phyloP scores from a whole-genome alignment of 2,113 vertebrate species.

The Caranx ignobilis region DNA sequence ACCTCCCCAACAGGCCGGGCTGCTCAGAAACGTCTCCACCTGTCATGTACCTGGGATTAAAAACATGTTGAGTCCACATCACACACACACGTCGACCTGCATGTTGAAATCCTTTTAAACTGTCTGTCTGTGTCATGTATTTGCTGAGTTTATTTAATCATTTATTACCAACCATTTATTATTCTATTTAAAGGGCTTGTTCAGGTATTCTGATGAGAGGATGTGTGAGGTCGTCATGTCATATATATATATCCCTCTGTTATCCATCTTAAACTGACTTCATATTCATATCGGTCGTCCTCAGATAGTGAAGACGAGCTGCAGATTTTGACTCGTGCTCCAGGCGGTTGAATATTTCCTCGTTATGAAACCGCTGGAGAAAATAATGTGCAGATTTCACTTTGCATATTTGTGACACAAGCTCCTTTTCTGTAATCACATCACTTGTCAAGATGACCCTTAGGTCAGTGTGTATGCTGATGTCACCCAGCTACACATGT shows the following conservation, averaged over 20 bases:
- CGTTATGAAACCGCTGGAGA: not conserved
- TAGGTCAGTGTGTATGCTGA: not conserved
- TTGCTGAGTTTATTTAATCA: slow-evolving; percentile 2
- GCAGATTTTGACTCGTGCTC: not conserved
- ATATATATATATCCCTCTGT: too few relatives aligned
- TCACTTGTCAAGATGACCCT: not conserved
- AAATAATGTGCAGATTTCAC: not conserved
- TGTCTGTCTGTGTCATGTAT: slow-evolving; percentile 31
- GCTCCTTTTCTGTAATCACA: not conserved
- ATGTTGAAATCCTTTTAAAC: slow-evolving; percentile 53
- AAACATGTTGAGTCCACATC: not conserved
- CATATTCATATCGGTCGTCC: too few relatives aligned
- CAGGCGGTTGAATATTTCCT: not conserved
- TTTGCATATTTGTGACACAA: not conserved
- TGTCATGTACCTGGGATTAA: not conserved
- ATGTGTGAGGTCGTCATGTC: too few relatives aligned
- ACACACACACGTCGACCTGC: not conserved
- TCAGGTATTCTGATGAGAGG: too few relatives aligned
- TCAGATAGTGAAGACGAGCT: not conserved
- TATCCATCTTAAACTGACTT: too few relatives aligned
- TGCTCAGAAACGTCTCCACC: not conserved
- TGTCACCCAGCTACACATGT: too few relatives aligned
- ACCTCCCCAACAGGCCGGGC: not conserved
- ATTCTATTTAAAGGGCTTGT: not conserved
- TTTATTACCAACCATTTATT: slow-evolving; percentile 29